Conservation (phyloP, 2,888 invertebrate genomes). For the Folsomia candida region DNA sequence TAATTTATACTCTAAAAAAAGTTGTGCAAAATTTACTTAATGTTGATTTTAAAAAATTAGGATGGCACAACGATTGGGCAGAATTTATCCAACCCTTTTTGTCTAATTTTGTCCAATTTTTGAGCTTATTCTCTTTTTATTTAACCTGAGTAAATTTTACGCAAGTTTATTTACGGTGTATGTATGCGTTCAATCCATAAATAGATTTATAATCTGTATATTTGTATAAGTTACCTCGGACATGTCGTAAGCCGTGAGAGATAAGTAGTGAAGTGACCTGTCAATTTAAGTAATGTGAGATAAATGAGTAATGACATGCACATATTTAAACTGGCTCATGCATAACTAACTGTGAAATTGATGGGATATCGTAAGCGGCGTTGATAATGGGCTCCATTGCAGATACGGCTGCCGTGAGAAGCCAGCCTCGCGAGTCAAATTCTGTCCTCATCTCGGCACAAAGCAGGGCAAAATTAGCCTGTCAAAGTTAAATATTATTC, state of each 20-base stretch:
- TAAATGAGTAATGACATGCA: not conserved
- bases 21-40: too few relatives aligned
- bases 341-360: conserved; percentile 53
- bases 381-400: conserved; percentile 55
- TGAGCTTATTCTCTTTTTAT: not conserved
- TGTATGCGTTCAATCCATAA: too few relatives aligned
- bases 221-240: too few relatives aligned
- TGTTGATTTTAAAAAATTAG: too few relatives aligned
- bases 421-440: conserved; percentile 59
- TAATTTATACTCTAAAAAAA: too few relatives aligned
- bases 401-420: conserved; percentile 63
- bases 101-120: not conserved
- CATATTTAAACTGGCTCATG: not conserved
- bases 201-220: too few relatives aligned
- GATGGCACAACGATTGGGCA: too few relatives aligned
- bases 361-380: conserved; percentile 52
- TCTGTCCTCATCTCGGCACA: conserved; percentile 60
- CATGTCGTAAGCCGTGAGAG: conserved; percentile 73
- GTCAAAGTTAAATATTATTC: not conserved
- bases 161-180: too few relatives aligned
- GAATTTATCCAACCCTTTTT: conserved; percentile 5
- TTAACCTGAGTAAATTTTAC: too few relatives aligned
- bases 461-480: conserved; percentile 59
- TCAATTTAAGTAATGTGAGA: too few relatives aligned
- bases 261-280: conserved; percentile 65